Evolutionary conservation across 1,140 invertebrate species (phyloP), one percentile per base, ranked within the genome.

Genomic region (Plectrocnemia conspersa): DNA sequence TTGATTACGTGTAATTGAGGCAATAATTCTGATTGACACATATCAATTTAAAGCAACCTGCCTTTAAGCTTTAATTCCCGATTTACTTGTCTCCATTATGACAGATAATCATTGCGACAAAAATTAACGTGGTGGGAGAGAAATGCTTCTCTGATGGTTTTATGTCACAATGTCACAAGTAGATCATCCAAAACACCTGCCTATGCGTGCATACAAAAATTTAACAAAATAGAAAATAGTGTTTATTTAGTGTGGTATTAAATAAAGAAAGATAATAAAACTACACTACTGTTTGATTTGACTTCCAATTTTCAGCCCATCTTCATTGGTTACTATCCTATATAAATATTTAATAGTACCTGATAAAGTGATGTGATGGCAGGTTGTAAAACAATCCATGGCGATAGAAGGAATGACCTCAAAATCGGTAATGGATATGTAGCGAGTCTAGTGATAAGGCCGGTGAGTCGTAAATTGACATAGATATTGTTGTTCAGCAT

Each of bases 291-390:
- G 36, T 9, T n/a, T 29, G n/a, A 29, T 29, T n/a, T 29, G n/a
- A 29, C n/a, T 29, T 7, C n/a, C n/a, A 29, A 29, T 29, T 7
- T 7, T 29, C n/a, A 29, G n/a, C 7, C 7, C 27, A 29, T 29
- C 27, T n/a, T 7, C n/a, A 7, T 29, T 7, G n/a, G 27, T 7
- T 29, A n/a, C 7, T n/a, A 29, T n/a, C n/a, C 7, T 7, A 38
- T 38, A 38, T 7, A 38, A 38, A 38, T 5, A 16, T 9, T 7
- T 38, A 38, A 7, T 38, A n/a, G 11, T 54, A 93, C 91, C 80
- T 94, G 91, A 72, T 89, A 87, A 44, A 97, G 76, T 13, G 91
- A 94, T 67, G 89, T 87, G 59, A 95, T 88, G 64, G 88, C 88
- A 2, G 91, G 90, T 66, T 93, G 91, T 63, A 93, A 83, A 45